These are phyloP conservation scores for Casuarius casuarius DNA, from an alignment of 2,113 vertebrate species.

Conservation along the genomic window DNA sequence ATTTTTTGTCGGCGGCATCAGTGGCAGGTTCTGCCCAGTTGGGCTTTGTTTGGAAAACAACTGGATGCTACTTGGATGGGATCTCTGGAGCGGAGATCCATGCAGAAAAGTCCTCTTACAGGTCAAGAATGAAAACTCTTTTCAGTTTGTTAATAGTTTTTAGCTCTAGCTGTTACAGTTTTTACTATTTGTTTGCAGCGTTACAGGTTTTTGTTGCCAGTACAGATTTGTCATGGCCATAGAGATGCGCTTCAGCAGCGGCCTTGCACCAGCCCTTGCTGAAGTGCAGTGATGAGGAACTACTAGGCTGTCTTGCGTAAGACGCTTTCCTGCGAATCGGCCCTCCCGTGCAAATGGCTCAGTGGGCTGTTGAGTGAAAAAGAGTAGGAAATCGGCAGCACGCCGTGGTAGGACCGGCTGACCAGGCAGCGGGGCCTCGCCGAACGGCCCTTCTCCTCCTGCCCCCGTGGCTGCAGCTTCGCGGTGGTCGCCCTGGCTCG, in stretches of 20 bases:
- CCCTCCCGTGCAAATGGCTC: not conserved
- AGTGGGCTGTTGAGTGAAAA: not conserved
- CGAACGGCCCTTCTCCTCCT: not conserved
- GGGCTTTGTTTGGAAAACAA: not conserved
- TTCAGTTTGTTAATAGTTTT: not conserved
- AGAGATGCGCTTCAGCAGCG: too few species aligned
- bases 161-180: not conserved
- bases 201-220: not conserved
- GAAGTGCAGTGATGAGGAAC: not conserved
- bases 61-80: not conserved
- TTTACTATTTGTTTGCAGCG: not conserved
- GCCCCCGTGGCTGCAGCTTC: not conserved
- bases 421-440: not conserved
- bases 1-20: not conserved
- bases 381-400: not conserved
- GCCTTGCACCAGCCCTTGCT: accelerated
- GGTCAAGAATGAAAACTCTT: not conserved
- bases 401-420: accelerated
- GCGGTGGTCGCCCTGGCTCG: not conserved
- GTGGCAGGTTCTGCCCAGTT: not conserved
- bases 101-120: not conserved
- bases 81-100: not conserved
- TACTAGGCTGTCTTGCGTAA: not conserved
- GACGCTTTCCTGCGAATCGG: not conserved
- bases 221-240: not conserved